Evolutionary conservation across 2,888 invertebrate species (phyloP), one percentile per base, ranked within the genome.

Genomic region (Phyllotreta cruciferae): DNA sequence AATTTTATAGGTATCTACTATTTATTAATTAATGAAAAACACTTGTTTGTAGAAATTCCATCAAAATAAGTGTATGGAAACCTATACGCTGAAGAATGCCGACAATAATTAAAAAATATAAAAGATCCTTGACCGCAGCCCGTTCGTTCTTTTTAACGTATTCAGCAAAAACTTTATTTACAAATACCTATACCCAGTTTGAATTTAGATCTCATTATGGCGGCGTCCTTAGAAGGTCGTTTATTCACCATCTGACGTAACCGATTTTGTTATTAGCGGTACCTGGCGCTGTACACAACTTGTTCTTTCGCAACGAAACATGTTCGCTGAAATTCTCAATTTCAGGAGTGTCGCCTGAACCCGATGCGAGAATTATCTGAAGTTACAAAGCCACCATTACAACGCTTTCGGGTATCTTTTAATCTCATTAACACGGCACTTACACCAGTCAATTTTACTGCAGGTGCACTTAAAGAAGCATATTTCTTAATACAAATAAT

Each of bases 161-260:
- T 35, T 52, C 11, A 52, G 38, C 36, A 37, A 34, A 52, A 37
- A 52, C 37, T 53, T 53, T 38, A 38, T 53, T 53, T 53, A 38
- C 39, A 53, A 52, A 52, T 52, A 52, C 35, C 9, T 39, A 37
- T 39, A 14, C 14, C 47, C 47, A 47, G 11, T 47, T 47, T 47
- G 14, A 13, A 47, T 47, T 47, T 47, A 47, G 47, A 47, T 47
- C 47, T 47, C 47, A 47, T 47, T 47, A 47, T 47, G 24, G 47
- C 47, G 10, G 13, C 56, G 56, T 56, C 56, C 56, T 56, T 56
- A 56, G 47, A 56, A 56, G 56, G 56, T 47, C 56, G 56, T 56
- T 56, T 56, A 56, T 56, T 56, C 45, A 56, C 47, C 47, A 34
- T 56, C 11, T 56, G 56, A 6, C 13, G 56, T 37, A 56, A 56